These are phyloP conservation scores for Lapara coniferarum DNA, from an alignment of 2,888 invertebrate genomes.

Conservation along the genomic window DNA sequence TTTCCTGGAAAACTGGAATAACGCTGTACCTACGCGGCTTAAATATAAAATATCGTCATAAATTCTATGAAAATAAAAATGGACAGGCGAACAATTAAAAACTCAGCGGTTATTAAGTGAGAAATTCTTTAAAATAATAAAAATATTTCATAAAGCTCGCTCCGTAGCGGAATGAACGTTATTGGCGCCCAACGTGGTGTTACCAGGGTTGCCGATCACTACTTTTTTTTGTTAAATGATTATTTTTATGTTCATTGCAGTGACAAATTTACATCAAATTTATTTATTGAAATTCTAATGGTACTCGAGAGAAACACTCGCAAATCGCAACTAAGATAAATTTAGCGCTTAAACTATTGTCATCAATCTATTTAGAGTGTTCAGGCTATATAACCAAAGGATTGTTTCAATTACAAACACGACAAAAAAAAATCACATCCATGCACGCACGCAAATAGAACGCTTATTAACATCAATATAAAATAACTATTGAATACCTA, in stretches of 20 bases:
- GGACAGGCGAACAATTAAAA: slow-evolving; percentile 13
- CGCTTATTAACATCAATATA: too few species aligned
- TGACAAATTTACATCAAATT: not conserved
- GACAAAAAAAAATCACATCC: too few species aligned
- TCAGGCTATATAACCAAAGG: not conserved
- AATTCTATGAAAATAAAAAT: slow-evolving; percentile 13
- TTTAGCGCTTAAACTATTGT: too few species aligned
- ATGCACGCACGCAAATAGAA: too few species aligned
- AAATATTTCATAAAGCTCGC: slow-evolving; percentile 21
- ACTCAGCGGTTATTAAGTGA: slow-evolving; percentile 8
- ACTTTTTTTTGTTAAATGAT: not conserved
- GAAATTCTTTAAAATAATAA: slow-evolving; percentile 21
- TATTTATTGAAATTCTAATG: too few species aligned
- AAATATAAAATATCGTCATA: not conserved
- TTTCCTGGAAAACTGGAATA: not conserved
- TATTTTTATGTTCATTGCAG: not conserved
- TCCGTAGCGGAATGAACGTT: not conserved
- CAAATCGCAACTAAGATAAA: too few species aligned
- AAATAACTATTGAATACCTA: too few species aligned
- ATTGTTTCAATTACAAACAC: not conserved
- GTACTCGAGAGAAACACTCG: too few species aligned
- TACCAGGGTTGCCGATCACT: not conserved
- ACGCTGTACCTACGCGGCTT: not conserved
- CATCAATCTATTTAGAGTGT: too few species aligned
- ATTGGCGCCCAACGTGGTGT: slow-evolving; percentile 19